phyloP scores from a whole-genome alignment of 1,140 invertebrate genomes.

The Drosophila malerkotliana region DNA sequence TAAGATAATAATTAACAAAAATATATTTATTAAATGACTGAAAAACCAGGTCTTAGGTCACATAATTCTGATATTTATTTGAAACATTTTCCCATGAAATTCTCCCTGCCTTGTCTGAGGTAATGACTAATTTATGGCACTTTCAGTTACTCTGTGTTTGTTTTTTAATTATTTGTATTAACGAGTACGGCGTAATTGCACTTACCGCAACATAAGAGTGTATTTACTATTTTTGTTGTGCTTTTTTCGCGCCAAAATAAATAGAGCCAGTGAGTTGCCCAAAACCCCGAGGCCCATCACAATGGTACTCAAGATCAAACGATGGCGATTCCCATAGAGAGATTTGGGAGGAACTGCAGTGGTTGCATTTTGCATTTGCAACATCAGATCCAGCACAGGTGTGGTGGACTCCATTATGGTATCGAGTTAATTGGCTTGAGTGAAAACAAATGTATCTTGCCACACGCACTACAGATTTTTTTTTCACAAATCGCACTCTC shows the following conservation, averaged over 20 bases:
- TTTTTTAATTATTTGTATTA: neutral
- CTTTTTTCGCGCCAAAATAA: conserved; percentile 84
- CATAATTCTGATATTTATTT: neutral
- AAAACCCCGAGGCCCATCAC: conserved; percentile 75
- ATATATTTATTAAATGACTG: neutral
- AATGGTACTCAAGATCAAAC: conserved; percentile 54
- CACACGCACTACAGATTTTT: conserved; percentile 4
- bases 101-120: neutral
- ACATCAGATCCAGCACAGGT: conserved; percentile 26
- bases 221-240: conserved; percentile 91
- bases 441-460: conserved; percentile 29
- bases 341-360: conserved; percentile 7
- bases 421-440: conserved; percentile 17
- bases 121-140: neutral
- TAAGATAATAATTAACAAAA: neutral
- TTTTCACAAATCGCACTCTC: conserved; percentile 37
- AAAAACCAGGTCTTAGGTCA: neutral
- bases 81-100: neutral
- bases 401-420: conserved; percentile 34
- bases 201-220: conserved; percentile 89
- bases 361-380: conserved; percentile 5
- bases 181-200: neutral
- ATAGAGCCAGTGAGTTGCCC: conserved; percentile 73
- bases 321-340: conserved; percentile 56
- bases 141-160: neutral